Conservation (phyloP, 2,888 invertebrate species). For the Zygothrica quintamaculata region DNA sequence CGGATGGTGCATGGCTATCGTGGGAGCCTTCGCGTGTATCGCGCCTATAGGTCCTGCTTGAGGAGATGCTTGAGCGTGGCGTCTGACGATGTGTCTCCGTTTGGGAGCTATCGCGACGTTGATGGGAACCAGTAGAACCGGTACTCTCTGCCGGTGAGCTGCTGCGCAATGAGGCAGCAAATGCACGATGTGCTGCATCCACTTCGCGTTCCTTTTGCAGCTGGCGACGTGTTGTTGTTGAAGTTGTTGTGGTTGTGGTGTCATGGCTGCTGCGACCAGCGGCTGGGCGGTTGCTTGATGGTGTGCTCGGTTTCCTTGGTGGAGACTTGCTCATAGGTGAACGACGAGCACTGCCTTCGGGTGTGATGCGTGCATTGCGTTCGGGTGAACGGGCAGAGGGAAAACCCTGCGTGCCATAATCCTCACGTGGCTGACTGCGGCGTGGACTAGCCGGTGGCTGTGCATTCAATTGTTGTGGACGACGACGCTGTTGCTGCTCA, state of each 20-base stretch:
- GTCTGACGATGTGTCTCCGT: conserved; percentile 67
- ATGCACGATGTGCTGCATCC: conserved; percentile 91
- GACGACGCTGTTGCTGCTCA: conserved; percentile 28
- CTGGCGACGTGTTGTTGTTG: conserved; percentile 61
- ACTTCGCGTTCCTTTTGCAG: conserved; percentile 81
- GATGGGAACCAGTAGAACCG: conserved; percentile 60
- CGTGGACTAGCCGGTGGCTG: conserved; percentile 42
- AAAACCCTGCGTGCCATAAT: conserved; percentile 66
- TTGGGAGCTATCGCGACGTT: conserved; percentile 85
- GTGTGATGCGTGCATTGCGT: conserved; percentile 25
- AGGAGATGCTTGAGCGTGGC: conserved; percentile 81
- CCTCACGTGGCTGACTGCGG: conserved; percentile 53
- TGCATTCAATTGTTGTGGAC: conserved; percentile 24
- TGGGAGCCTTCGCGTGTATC: conserved; percentile 83
- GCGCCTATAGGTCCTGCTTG: conserved; percentile 74
- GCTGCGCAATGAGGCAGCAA: conserved; percentile 89
- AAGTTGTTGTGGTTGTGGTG: conserved; percentile 29
- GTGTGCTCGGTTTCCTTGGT: conserved; percentile 31
- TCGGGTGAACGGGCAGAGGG: conserved; percentile 60
- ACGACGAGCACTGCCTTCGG: conserved; percentile 14
- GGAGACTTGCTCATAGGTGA: conserved; percentile 56
- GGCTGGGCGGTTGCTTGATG: conserved; percentile 20
- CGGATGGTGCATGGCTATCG: conserved; percentile 82
- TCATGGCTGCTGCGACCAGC: conserved; percentile 39
- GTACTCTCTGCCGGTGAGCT: conserved; percentile 87